A percentile compares a stretch with the other conserved stretches of the same genome.
These are phyloP conservation scores for Budorcas taxicolor DNA, from an alignment of 2,113 vertebrate species.

Conservation along the genomic window DNA sequence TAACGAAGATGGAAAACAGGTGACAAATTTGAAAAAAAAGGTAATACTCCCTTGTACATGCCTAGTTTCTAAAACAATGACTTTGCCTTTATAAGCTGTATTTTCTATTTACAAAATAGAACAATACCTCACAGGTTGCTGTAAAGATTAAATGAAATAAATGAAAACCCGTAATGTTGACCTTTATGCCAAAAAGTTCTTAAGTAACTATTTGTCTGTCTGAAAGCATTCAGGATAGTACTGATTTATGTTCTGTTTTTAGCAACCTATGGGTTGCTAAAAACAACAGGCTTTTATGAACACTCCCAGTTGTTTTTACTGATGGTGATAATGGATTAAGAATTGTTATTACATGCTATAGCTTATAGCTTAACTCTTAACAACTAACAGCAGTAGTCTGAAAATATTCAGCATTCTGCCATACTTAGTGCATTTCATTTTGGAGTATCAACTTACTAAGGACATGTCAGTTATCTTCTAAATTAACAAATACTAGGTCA, in stretches of 20 bases:
- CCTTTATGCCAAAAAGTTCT: neutral
- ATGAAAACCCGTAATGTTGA: neutral
- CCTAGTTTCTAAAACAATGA: neutral
- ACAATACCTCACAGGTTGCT: neutral
- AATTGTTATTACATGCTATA: neutral
- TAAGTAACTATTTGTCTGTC: neutral
- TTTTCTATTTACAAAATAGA: neutral
- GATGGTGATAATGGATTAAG: neutral
- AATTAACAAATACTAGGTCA: neutral
- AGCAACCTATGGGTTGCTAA: neutral
- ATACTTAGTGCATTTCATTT: conserved; percentile 11
- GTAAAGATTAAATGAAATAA: neutral
- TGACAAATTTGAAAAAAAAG: neutral
- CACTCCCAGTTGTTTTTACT: neutral
- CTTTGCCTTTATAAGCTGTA: neutral
- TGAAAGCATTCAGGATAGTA: neutral
- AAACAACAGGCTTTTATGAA: neutral
- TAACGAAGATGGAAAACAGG: neutral
- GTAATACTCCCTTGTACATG: neutral
- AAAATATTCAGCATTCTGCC: neutral
- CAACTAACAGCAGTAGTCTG: neutral
- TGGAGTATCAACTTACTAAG: neutral
- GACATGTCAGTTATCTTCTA: neutral
- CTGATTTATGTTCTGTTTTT: neutral
- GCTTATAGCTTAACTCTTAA: neutral